Percentiles rank a stretch among this genome's conserved stretches.
Evolutionary conservation across 2,888 invertebrate genomes (phyloP).

Genomic region (Archips crataeganus): DNA sequence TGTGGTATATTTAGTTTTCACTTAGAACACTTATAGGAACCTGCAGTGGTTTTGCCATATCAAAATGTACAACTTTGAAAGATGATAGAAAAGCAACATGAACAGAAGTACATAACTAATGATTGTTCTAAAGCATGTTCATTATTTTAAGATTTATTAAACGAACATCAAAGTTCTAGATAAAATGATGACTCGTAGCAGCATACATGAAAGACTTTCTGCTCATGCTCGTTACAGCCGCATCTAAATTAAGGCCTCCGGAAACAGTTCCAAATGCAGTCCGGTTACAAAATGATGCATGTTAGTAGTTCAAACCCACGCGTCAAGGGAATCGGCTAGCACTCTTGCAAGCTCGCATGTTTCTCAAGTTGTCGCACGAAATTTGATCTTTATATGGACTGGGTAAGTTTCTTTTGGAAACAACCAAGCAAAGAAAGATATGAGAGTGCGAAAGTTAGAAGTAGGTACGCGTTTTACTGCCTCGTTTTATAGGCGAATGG

Average conservation of each 20-base stretch:
- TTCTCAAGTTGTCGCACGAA: not conserved
- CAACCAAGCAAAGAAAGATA: not conserved
- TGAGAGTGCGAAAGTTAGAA: conserved; percentile 22
- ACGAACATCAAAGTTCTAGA: conserved; percentile 20
- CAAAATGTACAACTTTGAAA: not conserved
- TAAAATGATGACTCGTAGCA: conserved; percentile 18
- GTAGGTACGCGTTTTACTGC: conserved; percentile 45
- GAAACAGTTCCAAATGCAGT: conserved; percentile 53
- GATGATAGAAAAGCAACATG: not conserved
- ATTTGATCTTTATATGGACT: conserved; percentile 7
- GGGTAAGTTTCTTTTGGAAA: conserved; percentile 15
- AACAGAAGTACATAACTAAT: not conserved
- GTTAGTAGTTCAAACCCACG: conserved; percentile 45
- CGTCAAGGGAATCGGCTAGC: conserved; percentile 25
- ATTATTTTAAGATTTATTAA: not conserved
- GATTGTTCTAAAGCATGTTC: not conserved
- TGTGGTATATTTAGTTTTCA: conserved; percentile 7
- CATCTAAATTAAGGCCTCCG: conserved; percentile 54
- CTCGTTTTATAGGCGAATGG: conserved; percentile 53
- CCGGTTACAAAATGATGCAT: conserved; percentile 57
- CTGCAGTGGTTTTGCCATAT: not conserved
- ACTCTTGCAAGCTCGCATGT: conserved; percentile 24
- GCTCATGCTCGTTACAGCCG: conserved; percentile 30
- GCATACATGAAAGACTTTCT: conserved; percentile 22
- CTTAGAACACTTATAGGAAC: not conserved